phyloP scores from a whole-genome alignment of 2,888 invertebrate genomes.

The Nebria salina region DNA sequence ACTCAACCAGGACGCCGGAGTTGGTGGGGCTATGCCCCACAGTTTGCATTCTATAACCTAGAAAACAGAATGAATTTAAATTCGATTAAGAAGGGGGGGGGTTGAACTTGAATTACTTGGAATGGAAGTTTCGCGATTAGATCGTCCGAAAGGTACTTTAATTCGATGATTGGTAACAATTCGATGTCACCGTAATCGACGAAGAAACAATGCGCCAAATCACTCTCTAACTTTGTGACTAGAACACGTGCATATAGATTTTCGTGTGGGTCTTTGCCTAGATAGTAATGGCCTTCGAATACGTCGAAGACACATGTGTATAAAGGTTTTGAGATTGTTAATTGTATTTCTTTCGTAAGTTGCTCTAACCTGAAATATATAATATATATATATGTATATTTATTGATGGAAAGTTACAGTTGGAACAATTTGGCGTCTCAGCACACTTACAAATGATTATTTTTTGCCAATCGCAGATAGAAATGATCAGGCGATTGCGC shows the following conservation, averaged over 20 bases:
- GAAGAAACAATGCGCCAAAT: slow-evolving; percentile 67
- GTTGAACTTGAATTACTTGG: slow-evolving; percentile 51
- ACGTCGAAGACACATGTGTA: slow-evolving; percentile 54
- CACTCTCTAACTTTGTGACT: slow-evolving; percentile 57
- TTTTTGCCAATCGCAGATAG: slow-evolving; percentile 65
- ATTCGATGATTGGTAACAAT: slow-evolving; percentile 59
- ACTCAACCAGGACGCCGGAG: slow-evolving; percentile 62
- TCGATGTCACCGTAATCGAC: slow-evolving; percentile 72
- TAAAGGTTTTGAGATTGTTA: slow-evolving; percentile 41
- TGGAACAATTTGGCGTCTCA: no score
- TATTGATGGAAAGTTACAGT: no score
- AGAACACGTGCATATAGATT: slow-evolving; percentile 63
- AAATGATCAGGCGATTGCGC: slow-evolving; percentile 64
- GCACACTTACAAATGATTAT: slow-evolving; percentile 56
- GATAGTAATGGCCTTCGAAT: slow-evolving; percentile 62
- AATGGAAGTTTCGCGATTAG: slow-evolving; percentile 68
- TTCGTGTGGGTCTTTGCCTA: slow-evolving; percentile 65
- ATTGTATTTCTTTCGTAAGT: slow-evolving; percentile 62
- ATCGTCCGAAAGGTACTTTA: slow-evolving; percentile 65
- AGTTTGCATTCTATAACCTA: slow-evolving; percentile 73
- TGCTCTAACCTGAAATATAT: slow-evolving; percentile 52
- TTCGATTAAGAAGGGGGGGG: background rate
- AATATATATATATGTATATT: no score
- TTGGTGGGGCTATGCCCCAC: slow-evolving; percentile 64
- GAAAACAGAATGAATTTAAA: slow-evolving; percentile 2